phyloP scores from a whole-genome alignment of 2,888 invertebrate species.

The Lasioglossum villosulum region DNA sequence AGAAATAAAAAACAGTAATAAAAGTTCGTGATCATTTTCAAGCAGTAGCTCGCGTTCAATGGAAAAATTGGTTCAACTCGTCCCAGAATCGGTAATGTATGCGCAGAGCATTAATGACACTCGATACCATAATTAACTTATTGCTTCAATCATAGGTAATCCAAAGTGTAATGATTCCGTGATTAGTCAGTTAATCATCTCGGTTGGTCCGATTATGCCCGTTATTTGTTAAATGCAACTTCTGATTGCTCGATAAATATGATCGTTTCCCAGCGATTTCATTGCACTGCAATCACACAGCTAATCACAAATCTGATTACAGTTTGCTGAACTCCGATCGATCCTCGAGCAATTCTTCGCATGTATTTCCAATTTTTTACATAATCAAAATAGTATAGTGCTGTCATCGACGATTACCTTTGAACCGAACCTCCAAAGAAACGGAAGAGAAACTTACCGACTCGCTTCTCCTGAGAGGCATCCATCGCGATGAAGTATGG shows the following conservation, averaged over 20 bases:
- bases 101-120: neutral
- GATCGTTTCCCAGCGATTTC: neutral
- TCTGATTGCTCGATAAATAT: constrained; percentile 1
- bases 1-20: neutral
- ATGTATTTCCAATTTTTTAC: neutral
- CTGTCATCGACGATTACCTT: constrained; percentile 2
- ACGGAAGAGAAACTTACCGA: constrained; percentile 20
- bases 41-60: neutral
- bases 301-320: neutral
- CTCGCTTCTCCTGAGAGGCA: neutral
- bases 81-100: neutral
- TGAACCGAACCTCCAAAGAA: neutral
- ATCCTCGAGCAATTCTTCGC: neutral
- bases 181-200: constrained; percentile 2
- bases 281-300: neutral
- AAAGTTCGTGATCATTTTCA: neutral
- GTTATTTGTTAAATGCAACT: constrained; percentile 1
- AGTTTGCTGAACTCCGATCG: neutral
- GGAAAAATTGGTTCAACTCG: neutral
- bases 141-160: neutral
- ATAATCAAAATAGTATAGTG: neutral
- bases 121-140: neutral
- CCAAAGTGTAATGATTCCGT: neutral
- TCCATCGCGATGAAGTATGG: neutral
- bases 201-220: neutral